phyloP scores from a whole-genome alignment of 2,888 invertebrate species.

The Lymantria monacha region DNA sequence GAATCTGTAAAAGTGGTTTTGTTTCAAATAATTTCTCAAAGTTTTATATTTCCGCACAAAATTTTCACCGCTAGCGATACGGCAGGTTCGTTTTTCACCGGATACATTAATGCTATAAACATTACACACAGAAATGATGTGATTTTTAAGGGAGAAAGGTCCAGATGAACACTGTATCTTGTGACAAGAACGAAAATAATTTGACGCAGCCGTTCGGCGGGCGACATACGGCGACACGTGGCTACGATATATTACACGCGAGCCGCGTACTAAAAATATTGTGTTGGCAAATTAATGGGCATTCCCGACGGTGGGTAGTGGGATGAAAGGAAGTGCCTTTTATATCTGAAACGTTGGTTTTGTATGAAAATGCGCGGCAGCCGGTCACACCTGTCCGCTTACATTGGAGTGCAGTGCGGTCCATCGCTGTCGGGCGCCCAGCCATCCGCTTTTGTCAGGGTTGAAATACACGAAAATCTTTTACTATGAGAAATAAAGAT shows the following conservation, averaged over 20 bases:
- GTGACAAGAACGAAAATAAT: conserved; percentile 82
- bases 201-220: conserved; percentile 79
- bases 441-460: conserved; percentile 40
- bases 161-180: conserved; percentile 81
- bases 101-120: conserved; percentile 55
- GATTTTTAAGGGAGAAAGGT: conserved; percentile 79
- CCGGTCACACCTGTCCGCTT: conserved; percentile 77
- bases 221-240: conserved; percentile 82
- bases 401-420: conserved; percentile 47
- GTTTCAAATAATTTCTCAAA: no score
- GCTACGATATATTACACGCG: conserved; percentile 81
- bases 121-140: conserved; percentile 68
- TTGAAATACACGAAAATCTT: conserved; percentile 20
- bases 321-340: conserved; percentile 82
- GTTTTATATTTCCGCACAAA: not conserved
- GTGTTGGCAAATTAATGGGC: conserved; percentile 83
- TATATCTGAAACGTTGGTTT: conserved; percentile 81
- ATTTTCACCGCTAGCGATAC: conserved; percentile 18
- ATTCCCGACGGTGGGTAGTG: conserved; percentile 79
- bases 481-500: not conserved
- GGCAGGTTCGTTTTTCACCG: conserved; percentile 55
- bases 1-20: no score
- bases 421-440: conserved; percentile 25
- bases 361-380: conserved; percentile 79
- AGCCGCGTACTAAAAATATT: conserved; percentile 82